Conservation (phyloP, 2,797 vertebrate genomes). For the Catamblyrhynchus diadema region DNA sequence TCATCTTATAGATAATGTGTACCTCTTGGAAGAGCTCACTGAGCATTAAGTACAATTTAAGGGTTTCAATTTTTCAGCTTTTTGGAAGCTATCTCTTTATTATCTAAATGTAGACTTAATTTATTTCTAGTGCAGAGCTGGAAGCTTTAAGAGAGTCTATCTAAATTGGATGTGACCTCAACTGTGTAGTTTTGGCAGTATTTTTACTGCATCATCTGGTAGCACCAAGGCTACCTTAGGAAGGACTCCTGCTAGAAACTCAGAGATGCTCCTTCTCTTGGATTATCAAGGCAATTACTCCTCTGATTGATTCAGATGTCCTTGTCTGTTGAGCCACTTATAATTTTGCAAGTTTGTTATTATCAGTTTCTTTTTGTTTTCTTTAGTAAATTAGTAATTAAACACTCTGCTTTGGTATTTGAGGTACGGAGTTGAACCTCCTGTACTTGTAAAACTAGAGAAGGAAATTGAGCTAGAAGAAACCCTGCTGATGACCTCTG, state of each 20-base stretch:
- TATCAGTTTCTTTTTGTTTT: background rate
- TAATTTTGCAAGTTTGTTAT: background rate
- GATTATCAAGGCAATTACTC: background rate
- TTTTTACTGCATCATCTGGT: background rate
- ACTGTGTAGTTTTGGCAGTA: background rate
- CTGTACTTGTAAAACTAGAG: slow-evolving; percentile 93
- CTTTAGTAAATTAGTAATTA: background rate
- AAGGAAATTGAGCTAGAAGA: slow-evolving; percentile 98
- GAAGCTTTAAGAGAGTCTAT: background rate
- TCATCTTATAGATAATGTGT: background rate
- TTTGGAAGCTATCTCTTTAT: background rate
- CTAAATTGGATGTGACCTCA: background rate
- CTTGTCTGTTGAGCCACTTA: background rate
- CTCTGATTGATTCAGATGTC: background rate
- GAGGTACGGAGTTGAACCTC: slow-evolving; percentile 95
- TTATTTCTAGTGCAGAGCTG: background rate
- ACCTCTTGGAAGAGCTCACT: background rate
- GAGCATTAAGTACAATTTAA: background rate
- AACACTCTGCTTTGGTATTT: slow-evolving; percentile 6
- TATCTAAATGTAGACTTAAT: background rate
- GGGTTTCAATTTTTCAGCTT: background rate
- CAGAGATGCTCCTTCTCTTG: background rate
- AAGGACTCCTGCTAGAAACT: background rate
- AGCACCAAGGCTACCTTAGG: background rate
- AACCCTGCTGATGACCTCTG: slow-evolving; percentile 84